Percentiles rank a stretch among this genome's conserved stretches.
Conservation (phyloP, 2,797 vertebrate species). For the Spondyliosoma cantharus region DNA sequence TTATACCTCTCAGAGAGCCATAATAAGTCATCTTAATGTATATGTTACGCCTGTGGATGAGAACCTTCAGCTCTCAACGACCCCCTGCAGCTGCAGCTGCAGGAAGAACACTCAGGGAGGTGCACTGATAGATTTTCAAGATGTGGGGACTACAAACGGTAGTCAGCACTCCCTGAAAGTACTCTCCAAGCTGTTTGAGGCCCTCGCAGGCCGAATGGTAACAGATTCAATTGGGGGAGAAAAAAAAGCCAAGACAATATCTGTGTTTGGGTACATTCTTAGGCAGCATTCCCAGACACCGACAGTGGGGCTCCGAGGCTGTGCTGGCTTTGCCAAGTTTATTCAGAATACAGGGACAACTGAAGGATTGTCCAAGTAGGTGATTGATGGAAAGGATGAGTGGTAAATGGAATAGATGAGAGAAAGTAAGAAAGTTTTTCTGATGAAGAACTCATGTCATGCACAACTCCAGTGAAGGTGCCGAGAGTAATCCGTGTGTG, state of each 20-base stretch:
- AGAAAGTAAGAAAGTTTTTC: conserved; percentile 12
- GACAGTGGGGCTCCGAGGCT: conserved; percentile 35
- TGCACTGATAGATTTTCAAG: conserved; percentile 79
- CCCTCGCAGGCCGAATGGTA: conserved; percentile 44
- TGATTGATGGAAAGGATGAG: conserved; percentile 53
- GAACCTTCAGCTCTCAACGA: conserved; percentile 48
- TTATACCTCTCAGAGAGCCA: background rate
- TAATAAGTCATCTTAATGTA: conserved; percentile 60
- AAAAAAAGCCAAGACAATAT: conserved; percentile 47
- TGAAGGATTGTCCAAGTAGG: conserved; percentile 44
- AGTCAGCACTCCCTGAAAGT: conserved; percentile 77
- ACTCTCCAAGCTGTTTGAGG: conserved; percentile 69
- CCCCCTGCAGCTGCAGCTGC: conserved; percentile 67
- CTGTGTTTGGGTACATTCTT: conserved; percentile 76
- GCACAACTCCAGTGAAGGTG: background rate
- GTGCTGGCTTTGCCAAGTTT: conserved; percentile 45
- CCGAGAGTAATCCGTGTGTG: conserved; percentile 10
- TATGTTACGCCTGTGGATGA: conserved; percentile 48
- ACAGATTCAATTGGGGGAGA: conserved; percentile 42
- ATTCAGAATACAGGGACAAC: conserved; percentile 43
- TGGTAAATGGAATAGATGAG: conserved; percentile 25
- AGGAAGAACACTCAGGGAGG: conserved; percentile 44
- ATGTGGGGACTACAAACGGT: conserved; percentile 69
- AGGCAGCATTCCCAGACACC: conserved; percentile 68
- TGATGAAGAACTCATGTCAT: conserved; percentile 4